Evolutionary conservation across 2,797 vertebrate species (phyloP).

Genomic region (Darevskia nairensis): DNA sequence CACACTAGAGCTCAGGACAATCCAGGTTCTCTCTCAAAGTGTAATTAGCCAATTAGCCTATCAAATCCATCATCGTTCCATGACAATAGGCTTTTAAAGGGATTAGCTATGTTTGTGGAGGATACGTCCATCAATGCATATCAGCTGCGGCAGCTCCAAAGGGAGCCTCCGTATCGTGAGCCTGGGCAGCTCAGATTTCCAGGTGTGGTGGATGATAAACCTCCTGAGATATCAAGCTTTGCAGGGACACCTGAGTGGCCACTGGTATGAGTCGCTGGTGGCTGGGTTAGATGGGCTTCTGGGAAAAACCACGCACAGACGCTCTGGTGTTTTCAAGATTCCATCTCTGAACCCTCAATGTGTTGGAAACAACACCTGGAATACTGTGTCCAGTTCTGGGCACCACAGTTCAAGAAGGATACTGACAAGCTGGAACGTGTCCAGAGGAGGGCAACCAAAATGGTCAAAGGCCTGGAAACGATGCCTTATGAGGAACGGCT

Average conservation of each 20-base stretch:
- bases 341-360: background rate
- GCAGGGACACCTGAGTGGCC: too few species aligned
- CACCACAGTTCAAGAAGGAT: too few species aligned
- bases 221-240: background rate
- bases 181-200: too few species aligned
- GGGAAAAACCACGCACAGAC: too few species aligned
- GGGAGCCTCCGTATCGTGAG: too few species aligned
- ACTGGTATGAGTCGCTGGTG: too few species aligned
- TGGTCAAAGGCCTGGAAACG: too few species aligned
- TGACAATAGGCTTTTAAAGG: background rate
- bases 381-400: too few species aligned
- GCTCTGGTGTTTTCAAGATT: background rate
- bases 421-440: too few species aligned
- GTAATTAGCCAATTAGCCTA: background rate
- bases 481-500: too few species aligned
- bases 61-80: background rate
- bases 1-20: fast-evolving
- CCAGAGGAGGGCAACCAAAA: too few species aligned
- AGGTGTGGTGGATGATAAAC: background rate
- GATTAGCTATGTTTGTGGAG: background rate
- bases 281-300: background rate
- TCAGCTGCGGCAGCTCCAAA: background rate
- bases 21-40: background rate
- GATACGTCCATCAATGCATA: background rate
- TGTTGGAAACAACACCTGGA: background rate